Percentiles rank a stretch among this genome's conserved stretches.
phyloP scores from a whole-genome alignment of 2,797 vertebrate genomes.

The Orientallactaga sibirica region DNA sequence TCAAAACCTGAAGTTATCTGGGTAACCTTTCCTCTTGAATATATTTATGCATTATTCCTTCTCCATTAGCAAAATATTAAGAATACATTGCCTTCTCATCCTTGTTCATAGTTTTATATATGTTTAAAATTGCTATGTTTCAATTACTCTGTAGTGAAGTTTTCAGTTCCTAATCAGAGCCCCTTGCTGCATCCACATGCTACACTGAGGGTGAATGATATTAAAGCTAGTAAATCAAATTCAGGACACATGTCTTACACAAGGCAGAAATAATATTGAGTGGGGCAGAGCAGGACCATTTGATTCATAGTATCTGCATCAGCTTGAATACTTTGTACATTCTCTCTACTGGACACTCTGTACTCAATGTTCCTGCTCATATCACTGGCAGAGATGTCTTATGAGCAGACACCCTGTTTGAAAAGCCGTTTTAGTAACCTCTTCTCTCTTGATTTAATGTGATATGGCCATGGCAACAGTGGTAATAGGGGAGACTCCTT shows the following conservation, averaged over 20 bases:
- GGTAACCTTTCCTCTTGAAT: conserved; percentile 25
- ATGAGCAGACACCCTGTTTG: conserved; percentile 64
- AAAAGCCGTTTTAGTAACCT: conserved; percentile 58
- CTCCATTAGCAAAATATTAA: conserved; percentile 29
- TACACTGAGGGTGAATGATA: conserved; percentile 7
- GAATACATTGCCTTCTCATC: not conserved
- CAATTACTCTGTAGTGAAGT: conserved; percentile 7
- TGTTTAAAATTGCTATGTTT: conserved; percentile 51
- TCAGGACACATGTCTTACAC: conserved; percentile 68
- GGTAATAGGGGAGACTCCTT: conserved; percentile 43
- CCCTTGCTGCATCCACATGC: conserved; percentile 17
- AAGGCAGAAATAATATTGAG: conserved; percentile 69
- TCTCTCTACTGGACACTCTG: conserved; percentile 69
- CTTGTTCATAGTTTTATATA: conserved; percentile 12
- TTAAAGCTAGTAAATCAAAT: conserved; percentile 76
- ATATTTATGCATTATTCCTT: not conserved
- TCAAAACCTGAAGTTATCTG: conserved; percentile 20
- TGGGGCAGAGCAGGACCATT: conserved; percentile 68
- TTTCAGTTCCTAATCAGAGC: conserved; percentile 56
- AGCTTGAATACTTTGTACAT: conserved; percentile 72
- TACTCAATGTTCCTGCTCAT: conserved; percentile 73
- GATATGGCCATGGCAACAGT: conserved; percentile 65
- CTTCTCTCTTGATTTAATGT: conserved; percentile 71
- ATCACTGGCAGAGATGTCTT: conserved; percentile 74
- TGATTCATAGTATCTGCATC: conserved; percentile 67